A percentile compares a stretch with the other conserved stretches of the same genome.
These are phyloP conservation scores for Allobates femoralis DNA, from an alignment of 2,797 vertebrate genomes.

Conservation along the genomic window DNA sequence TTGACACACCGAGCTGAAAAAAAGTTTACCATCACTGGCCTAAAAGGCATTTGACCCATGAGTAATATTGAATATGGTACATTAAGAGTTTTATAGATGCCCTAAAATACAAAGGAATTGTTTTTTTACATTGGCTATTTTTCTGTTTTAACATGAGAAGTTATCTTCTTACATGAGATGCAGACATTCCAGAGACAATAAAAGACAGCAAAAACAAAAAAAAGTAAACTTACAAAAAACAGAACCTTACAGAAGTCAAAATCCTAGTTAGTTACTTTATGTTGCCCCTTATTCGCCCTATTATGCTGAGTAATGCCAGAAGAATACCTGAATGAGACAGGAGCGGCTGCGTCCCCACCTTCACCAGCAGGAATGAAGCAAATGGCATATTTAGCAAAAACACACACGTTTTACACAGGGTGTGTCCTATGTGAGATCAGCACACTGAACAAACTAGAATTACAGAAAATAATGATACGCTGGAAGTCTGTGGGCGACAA, in stretches of 20 bases:
- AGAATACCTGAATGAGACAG: constrained; percentile 18
- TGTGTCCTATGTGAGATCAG: constrained; percentile 46
- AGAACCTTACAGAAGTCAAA: not conserved
- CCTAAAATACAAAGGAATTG: not conserved
- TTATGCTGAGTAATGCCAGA: not conserved
- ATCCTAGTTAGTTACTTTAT: not conserved
- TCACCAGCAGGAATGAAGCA: not conserved
- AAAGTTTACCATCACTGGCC: too few species aligned
- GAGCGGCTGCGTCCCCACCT: not conserved
- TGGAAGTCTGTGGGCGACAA: not conserved
- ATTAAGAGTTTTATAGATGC: not conserved
- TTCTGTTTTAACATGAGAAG: not conserved
- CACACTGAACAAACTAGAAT: constrained; percentile 17
- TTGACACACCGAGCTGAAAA: too few species aligned
- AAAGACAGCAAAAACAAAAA: not conserved
- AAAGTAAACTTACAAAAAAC: not conserved
- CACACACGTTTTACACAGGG: constrained; percentile 8
- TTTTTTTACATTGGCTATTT: not conserved
- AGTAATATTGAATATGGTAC: not conserved
- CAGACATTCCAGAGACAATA: not conserved
- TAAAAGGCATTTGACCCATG: too few species aligned
- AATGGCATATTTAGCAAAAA: constrained; percentile 21
- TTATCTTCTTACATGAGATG: not conserved
- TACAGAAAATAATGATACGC: too few species aligned
- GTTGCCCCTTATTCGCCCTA: too few species aligned